phyloP scores from a whole-genome alignment of 2,113 vertebrate genomes.

The Centropus bengalensis region DNA sequence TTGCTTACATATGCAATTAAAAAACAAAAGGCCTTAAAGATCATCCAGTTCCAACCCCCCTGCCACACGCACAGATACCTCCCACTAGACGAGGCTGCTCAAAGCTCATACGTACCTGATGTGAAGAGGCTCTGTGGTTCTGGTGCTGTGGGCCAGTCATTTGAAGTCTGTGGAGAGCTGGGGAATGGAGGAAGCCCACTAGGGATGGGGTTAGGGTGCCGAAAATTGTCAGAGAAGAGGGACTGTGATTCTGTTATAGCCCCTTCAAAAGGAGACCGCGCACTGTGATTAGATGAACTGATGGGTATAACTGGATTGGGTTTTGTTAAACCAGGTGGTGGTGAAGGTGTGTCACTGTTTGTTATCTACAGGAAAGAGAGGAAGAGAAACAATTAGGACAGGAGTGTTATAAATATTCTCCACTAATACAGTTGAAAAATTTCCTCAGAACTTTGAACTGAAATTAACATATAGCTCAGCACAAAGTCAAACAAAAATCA shows the following conservation, averaged over 20 bases:
- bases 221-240: conserved; percentile 98
- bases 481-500: background rate
- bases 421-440: background rate
- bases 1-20: background rate
- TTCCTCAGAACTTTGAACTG: background rate
- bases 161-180: conserved; percentile 89
- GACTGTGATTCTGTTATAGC: conserved; percentile 97
- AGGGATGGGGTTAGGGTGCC: conserved; percentile 97
- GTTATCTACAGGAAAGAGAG: conserved; percentile 79
- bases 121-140: conserved; percentile 99
- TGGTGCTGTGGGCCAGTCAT: conserved; percentile 97
- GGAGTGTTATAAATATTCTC: background rate
- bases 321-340: conserved; percentile 95
- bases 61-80: no score
- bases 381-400: conserved; percentile 22
- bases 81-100: no score
- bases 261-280: conserved; percentile 95
- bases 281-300: conserved; percentile 92
- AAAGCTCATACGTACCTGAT: conserved; percentile 81
- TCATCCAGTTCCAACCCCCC: no score
- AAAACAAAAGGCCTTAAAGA: no score
- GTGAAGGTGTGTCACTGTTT: conserved; percentile 94
- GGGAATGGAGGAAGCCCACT: conserved; percentile 94
- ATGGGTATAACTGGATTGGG: conserved; percentile 92
- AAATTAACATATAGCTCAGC: background rate